Percentiles rank a stretch among this genome's conserved stretches.
phyloP scores from a whole-genome alignment of 1,140 invertebrate species.

The Diorhabda carinulata region DNA sequence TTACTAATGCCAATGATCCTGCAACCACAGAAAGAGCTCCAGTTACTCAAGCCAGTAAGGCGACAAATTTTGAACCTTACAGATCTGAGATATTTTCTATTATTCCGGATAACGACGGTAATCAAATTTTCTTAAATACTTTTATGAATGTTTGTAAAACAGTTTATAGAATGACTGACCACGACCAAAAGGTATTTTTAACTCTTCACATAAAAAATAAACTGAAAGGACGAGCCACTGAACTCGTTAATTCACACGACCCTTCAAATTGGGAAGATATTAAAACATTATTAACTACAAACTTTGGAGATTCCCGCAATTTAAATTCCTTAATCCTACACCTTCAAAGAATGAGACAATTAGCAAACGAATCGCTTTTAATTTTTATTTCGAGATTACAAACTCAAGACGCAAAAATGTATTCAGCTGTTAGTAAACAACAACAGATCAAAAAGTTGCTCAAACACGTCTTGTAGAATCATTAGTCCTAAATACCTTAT shows the following conservation, averaged over 20 bases:
- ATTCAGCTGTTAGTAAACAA: constrained; percentile 16
- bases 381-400: constrained; percentile 11
- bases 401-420: constrained; percentile 18
- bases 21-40: no score
- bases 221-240: constrained; percentile 12
- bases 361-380: neutral
- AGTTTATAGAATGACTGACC: constrained; percentile 13
- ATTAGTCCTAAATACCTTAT: neutral
- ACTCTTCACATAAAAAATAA: constrained; percentile 26
- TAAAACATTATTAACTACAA: constrained; percentile 14
- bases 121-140: constrained; percentile 21
- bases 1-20: no score
- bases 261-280: constrained; percentile 15
- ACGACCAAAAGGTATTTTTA: constrained; percentile 15
- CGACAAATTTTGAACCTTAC: no score
- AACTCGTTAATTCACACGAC: constrained; percentile 18
- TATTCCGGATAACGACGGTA: constrained; percentile 23
- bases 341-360: constrained; percentile 15
- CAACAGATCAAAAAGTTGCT: constrained; percentile 14
- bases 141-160: constrained; percentile 18
- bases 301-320: constrained; percentile 22
- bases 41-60: no score
- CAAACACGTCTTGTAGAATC: neutral
- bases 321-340: constrained; percentile 15
- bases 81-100: constrained; percentile 22